phyloP scores from a whole-genome alignment of 2,797 vertebrate genomes.

The Myotis myotis region DNA sequence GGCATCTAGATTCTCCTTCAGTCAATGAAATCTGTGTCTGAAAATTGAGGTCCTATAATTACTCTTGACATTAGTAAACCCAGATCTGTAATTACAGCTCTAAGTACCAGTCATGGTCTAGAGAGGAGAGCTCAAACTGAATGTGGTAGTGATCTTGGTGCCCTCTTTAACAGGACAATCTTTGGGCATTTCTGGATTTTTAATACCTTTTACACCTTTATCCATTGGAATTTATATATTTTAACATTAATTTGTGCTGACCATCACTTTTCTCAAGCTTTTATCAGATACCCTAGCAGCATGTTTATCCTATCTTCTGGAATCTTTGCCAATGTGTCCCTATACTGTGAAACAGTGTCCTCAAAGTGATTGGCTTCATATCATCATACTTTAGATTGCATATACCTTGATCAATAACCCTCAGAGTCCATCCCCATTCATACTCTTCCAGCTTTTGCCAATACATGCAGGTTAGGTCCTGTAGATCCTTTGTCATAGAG shows the following conservation, averaged over 20 bases:
- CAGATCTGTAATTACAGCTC: neutral
- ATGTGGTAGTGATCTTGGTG: neutral
- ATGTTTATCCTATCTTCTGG: neutral
- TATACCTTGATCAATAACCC: neutral
- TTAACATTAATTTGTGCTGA: neutral
- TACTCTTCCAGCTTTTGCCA: neutral
- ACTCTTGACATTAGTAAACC: neutral
- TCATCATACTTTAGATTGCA: neutral
- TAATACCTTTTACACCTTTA: neutral
- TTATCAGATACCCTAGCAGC: neutral
- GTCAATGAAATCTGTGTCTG: neutral
- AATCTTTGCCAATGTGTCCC: neutral
- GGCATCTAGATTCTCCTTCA: neutral
- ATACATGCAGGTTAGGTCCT: neutral
- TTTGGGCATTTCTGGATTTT: neutral
- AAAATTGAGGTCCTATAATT: neutral
- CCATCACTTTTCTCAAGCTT: neutral
- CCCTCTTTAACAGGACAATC: neutral
- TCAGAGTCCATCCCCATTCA: neutral
- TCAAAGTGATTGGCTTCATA: neutral
- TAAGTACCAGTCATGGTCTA: neutral
- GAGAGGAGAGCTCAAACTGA: neutral
- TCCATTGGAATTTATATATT: neutral
- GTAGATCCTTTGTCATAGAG: neutral
- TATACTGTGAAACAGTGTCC: neutral